A percentile compares a stretch with the other conserved stretches of the same genome.
These are phyloP conservation scores for Drosophila arizonae DNA, from an alignment of 1,140 invertebrate genomes.

Conservation along the genomic window DNA sequence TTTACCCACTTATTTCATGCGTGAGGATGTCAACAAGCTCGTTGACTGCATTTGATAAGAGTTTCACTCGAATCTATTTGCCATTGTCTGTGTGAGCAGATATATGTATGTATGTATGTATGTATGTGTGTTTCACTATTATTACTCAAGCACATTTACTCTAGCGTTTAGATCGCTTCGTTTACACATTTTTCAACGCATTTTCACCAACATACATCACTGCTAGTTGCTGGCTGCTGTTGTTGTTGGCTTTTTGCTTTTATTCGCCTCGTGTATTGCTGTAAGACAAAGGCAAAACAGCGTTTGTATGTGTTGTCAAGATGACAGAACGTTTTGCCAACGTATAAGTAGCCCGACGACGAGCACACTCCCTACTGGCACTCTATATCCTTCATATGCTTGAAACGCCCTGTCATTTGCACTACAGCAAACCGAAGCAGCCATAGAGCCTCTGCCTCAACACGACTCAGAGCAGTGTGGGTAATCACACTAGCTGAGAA, in stretches of 20 bases:
- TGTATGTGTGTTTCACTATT: slow-evolving; percentile 38
- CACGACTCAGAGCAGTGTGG: slow-evolving; percentile 21
- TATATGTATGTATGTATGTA: not conserved
- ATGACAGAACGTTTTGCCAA: slow-evolving; percentile 71
- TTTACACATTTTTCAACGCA: slow-evolving; percentile 51
- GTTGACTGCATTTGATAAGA: slow-evolving; percentile 74
- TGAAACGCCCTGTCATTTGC: slow-evolving; percentile 74
- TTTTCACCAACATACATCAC: slow-evolving; percentile 34
- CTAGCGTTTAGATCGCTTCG: slow-evolving; percentile 48
- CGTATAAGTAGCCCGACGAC: slow-evolving; percentile 63
- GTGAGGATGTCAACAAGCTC: slow-evolving; percentile 69
- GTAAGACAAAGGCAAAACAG: slow-evolving; percentile 26
- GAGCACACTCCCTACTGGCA: slow-evolving; percentile 8
- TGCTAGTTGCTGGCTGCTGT: slow-evolving; percentile 5
- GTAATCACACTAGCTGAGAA: not conserved
- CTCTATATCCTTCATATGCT: slow-evolving; percentile 1
- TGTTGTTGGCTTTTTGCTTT: slow-evolving; percentile 5
- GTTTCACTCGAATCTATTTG: slow-evolving; percentile 39
- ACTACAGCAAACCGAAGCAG: slow-evolving; percentile 9
- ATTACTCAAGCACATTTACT: slow-evolving; percentile 50
- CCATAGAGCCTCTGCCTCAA: slow-evolving; percentile 10
- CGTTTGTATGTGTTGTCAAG: slow-evolving; percentile 60
- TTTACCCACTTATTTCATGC: slow-evolving; percentile 41
- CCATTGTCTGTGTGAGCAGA: not conserved
- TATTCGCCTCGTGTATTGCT: slow-evolving; percentile 17